phyloP scores from a whole-genome alignment of 1,140 invertebrate species.

The Goniozus legneri region DNA sequence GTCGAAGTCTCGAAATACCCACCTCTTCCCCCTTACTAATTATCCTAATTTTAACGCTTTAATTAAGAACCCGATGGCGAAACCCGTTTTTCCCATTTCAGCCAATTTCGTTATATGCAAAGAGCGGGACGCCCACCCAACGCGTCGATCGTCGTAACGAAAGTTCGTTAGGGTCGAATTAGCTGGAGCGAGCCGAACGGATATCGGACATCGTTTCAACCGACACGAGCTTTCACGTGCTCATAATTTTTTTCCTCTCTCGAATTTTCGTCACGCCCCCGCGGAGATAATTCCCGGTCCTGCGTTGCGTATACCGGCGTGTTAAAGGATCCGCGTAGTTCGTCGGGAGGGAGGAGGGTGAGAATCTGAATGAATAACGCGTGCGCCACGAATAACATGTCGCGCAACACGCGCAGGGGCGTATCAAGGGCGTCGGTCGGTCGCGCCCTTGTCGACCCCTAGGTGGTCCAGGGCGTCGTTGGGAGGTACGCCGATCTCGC shows the following conservation, averaged over 20 bases:
- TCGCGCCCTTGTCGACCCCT: slow-evolving; percentile 47
- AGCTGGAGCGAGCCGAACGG: no score
- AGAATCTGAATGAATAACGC: slow-evolving; percentile 12
- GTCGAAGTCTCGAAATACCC: no score
- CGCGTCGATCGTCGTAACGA: no score
- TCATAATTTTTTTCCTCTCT: background rate
- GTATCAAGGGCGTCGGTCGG: slow-evolving; percentile 30
- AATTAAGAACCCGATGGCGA: no score
- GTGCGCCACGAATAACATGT: slow-evolving; percentile 15
- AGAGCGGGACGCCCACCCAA: no score
- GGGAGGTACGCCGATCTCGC: no score
- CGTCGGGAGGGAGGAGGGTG: background rate
- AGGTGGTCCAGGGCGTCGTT: slow-evolving; percentile 48
- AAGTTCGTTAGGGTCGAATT: slow-evolving; percentile 3
- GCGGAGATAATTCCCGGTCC: slow-evolving; percentile 22
- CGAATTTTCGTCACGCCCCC: slow-evolving; percentile 14
- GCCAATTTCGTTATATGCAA: no score
- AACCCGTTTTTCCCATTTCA: no score
- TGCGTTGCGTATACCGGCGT: no score
- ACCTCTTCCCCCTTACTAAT: no score
- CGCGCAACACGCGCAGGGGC: slow-evolving; percentile 40
- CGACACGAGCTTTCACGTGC: background rate
- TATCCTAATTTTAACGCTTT: no score
- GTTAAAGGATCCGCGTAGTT: background rate
- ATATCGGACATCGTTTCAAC: no score